phyloP scores from a whole-genome alignment of 2,113 vertebrate genomes.

The Ovibos moschatus region DNA sequence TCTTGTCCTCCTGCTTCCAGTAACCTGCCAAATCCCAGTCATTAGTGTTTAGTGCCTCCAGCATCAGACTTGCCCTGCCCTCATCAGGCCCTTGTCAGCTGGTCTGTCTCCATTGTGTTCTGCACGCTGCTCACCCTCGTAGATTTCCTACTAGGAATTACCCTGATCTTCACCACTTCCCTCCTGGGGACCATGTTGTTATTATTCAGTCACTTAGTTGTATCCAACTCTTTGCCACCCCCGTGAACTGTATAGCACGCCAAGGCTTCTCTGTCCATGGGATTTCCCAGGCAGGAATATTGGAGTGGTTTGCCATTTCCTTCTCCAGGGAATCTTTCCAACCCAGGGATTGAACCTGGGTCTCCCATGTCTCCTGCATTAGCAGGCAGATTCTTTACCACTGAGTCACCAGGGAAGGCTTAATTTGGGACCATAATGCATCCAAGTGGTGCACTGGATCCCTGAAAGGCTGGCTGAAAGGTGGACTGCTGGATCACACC shows the following conservation, averaged over 20 bases:
- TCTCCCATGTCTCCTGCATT: background rate
- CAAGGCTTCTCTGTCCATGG: background rate
- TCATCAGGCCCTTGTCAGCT: background rate
- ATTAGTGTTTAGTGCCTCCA: accelerated
- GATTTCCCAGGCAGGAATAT: background rate
- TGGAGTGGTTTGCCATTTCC: background rate
- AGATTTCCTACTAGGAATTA: background rate
- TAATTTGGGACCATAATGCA: background rate
- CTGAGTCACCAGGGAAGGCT: background rate
- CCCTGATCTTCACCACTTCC: background rate
- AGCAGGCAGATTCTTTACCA: background rate
- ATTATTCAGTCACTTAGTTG: background rate
- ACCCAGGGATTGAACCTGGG: background rate
- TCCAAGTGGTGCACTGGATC: background rate
- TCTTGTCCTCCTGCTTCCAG: background rate
- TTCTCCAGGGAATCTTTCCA: background rate
- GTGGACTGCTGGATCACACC: background rate
- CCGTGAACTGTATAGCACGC: background rate
- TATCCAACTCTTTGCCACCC: background rate
- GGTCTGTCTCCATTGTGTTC: background rate
- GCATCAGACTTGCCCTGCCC: background rate
- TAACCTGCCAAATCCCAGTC: background rate
- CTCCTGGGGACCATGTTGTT: background rate
- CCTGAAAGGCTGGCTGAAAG: background rate
- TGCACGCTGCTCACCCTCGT: accelerated